Base-by-base conservation (phyloP, 2,797 vertebrate genomes). In the Macropodus opercularis region DNA sequence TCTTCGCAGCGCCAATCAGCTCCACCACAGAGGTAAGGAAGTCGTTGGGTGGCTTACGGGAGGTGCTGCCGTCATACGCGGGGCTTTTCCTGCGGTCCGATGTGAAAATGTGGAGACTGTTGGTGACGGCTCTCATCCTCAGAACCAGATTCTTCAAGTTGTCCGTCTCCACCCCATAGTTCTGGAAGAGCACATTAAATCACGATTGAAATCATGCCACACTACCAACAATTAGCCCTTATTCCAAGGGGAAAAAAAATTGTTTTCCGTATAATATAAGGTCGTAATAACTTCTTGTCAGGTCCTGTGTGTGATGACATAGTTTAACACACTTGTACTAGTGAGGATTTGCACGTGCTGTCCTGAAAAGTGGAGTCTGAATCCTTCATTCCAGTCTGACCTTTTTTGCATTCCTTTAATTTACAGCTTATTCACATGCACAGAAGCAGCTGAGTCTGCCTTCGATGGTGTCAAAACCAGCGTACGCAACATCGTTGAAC, bases 1-100 rank as follows among this genome's bases (percentile, higher is more conserved):
- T 94, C 87, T 99, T 99, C 3, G 97, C 97, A 23, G 96, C 93
- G 0, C 95, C 96, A 3, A 99, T 99, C 68, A 99, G 94, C 77
- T 98, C 96, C 51, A 99, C 96, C 8, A 99, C 97, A 0, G 95
- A 96, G 21, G 97, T 99, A 6, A 99, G 94, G 61, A 99, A 96
- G 80, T 99, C 95, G 11, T 97, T 99, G 63, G 95, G 94, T 3
- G 96, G 96, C 75, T 97, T 98, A 73, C 78, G 93, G 2, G 94
- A 94, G 1, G 77, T 88, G 83, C 79, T 92, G 52, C 94, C 94
- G 1, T 98, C 95, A 0, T 95, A 96, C 9, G 69, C 83, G 0
- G 92, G 91, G 74, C 88, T 95, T 65, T 92, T 96, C 66, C 95
- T 90, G 49, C 94, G 92, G 55, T 93, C 95, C 3, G 92, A 92